A percentile compares a stretch with the other conserved stretches of the same genome.
Evolutionary conservation across 1,140 invertebrate genomes (phyloP).

Genomic region (Drosophila murphyi): DNA sequence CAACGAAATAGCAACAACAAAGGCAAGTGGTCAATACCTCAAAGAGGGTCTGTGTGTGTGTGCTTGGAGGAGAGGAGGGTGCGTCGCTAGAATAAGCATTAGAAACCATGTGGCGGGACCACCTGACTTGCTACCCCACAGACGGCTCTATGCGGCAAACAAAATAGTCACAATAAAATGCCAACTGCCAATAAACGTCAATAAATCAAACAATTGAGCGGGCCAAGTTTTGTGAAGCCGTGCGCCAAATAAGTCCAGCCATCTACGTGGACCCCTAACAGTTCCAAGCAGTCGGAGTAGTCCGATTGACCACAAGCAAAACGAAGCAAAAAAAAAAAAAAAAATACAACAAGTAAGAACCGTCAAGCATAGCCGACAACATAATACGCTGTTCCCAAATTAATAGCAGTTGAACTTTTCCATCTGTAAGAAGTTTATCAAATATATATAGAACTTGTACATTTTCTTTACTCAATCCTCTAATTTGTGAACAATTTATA

Average conservation of each 20-base stretch:
- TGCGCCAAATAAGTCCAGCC: conserved; percentile 69
- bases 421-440: too few species aligned
- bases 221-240: conserved; percentile 60
- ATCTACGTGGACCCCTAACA: conserved; percentile 12
- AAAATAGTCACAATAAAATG: conserved; percentile 77
- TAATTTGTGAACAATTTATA: too few species aligned
- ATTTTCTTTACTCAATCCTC: too few species aligned
- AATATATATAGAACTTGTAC: too few species aligned
- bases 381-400: too few species aligned
- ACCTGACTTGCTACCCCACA: conserved; percentile 20
- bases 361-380: too few species aligned
- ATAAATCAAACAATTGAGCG: conserved; percentile 80
- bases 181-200: conserved; percentile 78
- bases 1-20: conserved; percentile 16
- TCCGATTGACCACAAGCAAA: neutral
- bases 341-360: too few species aligned
- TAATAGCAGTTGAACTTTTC: too few species aligned
- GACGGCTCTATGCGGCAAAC: conserved; percentile 5
- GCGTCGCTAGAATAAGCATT: neutral
- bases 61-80: neutral
- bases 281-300: conserved; percentile 10
- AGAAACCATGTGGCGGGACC: conserved; percentile 21
- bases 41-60: neutral
- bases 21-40: neutral
- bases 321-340: neutral